Evolutionary conservation across 2,797 vertebrate species (phyloP).

Genomic region (Danio tinwini): DNA sequence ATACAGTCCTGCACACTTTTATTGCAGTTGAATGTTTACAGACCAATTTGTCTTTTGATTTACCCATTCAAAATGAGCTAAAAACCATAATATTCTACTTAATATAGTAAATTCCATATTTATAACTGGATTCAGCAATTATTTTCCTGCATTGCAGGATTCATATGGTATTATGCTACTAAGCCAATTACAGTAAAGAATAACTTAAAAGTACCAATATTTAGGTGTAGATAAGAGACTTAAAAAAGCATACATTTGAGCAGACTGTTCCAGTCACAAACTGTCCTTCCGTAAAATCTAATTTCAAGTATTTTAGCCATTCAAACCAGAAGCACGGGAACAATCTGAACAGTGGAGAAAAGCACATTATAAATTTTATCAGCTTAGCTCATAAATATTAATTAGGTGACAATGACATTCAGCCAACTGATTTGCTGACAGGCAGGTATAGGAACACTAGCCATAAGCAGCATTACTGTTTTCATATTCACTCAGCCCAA

Average conservation of each 20-base stretch:
- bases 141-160: no score
- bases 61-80: no score
- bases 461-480: background rate
- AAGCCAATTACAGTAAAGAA: background rate
- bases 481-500: background rate
- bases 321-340: background rate
- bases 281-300: background rate
- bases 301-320: conserved; percentile 3
- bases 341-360: background rate
- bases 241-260: background rate
- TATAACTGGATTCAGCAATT: no score
- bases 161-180: background rate
- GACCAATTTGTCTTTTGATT: no score
- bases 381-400: conserved; percentile 33
- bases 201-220: background rate
- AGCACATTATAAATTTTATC: conserved; percentile 19
- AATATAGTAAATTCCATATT: no score
- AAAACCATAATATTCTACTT: no score
- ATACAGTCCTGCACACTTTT: background rate
- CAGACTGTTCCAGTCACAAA: background rate
- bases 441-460: conserved; percentile 3
- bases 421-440: conserved; percentile 27
- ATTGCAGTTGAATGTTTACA: no score
- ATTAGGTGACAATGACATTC: conserved; percentile 32
- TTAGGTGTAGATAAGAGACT: background rate